A percentile compares a stretch with the other conserved stretches of the same genome.
Conservation (phyloP, 2,888 invertebrate species). For the Cataglyphis rosenhaueri region DNA sequence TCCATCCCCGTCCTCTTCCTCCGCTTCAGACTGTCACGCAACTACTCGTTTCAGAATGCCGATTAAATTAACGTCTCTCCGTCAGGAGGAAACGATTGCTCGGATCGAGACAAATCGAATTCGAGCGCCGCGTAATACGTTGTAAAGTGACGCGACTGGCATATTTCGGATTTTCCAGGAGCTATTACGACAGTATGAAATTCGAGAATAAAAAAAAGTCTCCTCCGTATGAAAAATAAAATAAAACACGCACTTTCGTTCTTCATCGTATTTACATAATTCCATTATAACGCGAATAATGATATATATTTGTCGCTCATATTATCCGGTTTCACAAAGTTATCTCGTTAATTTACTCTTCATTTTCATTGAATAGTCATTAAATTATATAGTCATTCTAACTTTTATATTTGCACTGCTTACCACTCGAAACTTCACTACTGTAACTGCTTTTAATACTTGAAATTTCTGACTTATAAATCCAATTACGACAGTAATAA, state of each 20-base stretch:
- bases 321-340: conserved; percentile 8
- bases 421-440: conserved; percentile 29
- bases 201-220: conserved; percentile 9
- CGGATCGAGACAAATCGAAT: conserved; percentile 70
- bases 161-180: conserved; percentile 45
- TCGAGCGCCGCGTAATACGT: conserved; percentile 60
- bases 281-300: conserved; percentile 15
- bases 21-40: conserved; percentile 31
- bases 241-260: not conserved
- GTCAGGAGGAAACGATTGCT: conserved; percentile 70
- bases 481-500: conserved; percentile 60
- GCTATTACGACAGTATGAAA: not conserved
- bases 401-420: conserved; percentile 36
- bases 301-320: conserved; percentile 6
- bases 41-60: conserved; percentile 75
- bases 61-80: conserved; percentile 78
- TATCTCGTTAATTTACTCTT: conserved; percentile 11
- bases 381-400: conserved; percentile 14
- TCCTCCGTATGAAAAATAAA: not conserved
- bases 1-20: conserved; percentile 23
- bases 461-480: conserved; percentile 62
- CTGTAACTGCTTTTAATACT: conserved; percentile 53
- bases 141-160: conserved; percentile 50
- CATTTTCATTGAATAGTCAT: conserved; percentile 16
- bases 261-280: not conserved